Evolutionary conservation across 2,888 invertebrate genomes (phyloP).

Genomic region (Boloria euphrosyne): DNA sequence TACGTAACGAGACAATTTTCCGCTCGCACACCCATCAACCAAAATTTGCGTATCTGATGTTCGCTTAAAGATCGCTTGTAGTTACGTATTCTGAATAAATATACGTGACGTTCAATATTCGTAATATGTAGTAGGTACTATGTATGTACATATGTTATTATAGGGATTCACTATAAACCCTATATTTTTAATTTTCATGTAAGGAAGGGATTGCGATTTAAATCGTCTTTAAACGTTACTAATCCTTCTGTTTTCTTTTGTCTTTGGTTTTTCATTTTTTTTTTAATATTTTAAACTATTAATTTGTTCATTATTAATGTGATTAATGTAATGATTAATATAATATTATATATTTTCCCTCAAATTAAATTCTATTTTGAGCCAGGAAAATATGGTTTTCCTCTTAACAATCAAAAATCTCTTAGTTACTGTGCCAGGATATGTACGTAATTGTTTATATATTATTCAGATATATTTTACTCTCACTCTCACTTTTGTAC

Average conservation of each 20-base stretch:
- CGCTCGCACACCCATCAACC: conserved; percentile 24
- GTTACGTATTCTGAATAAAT: conserved; percentile 1
- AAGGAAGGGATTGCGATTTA: no score
- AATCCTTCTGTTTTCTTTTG: no score
- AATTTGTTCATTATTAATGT: not conserved
- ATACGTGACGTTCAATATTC: conserved; percentile 2
- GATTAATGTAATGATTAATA: not conserved
- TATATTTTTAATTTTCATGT: no score
- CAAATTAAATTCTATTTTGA: not conserved
- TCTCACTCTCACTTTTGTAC: no score
- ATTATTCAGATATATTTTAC: no score
- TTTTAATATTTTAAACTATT: not conserved
- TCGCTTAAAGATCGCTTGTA: conserved; percentile 21
- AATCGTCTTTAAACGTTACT: no score
- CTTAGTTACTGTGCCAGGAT: not conserved
- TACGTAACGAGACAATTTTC: conserved; percentile 31
- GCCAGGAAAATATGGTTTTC: conserved; percentile 9
- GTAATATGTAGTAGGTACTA: not conserved
- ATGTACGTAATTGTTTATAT: no score
- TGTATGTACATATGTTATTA: no score
- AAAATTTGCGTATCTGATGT: conserved; percentile 23
- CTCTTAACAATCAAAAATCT: not conserved
- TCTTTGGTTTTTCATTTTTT: no score
- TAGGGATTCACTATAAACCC: no score
- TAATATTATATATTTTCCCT: not conserved